Percentiles rank a stretch among this genome's conserved stretches.
phyloP scores from a whole-genome alignment of 2,888 invertebrate genomes.

The Celastrina argiolus region DNA sequence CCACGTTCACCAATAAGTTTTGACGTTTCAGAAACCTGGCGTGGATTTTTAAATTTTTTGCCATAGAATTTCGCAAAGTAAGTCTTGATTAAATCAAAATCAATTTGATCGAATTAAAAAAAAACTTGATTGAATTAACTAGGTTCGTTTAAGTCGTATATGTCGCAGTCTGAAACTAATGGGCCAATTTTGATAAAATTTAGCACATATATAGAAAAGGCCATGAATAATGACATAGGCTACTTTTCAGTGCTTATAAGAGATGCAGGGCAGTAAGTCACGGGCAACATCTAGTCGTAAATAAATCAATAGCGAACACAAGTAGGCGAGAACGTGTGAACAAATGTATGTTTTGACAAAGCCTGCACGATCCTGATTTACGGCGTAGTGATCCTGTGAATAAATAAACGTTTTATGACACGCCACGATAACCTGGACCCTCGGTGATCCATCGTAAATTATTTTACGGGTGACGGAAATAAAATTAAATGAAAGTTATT shows the following conservation, averaged over 20 bases:
- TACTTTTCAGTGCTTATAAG: neutral
- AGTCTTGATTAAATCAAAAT: no score
- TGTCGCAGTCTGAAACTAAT: no score
- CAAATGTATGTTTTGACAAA: neutral
- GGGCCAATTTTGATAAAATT: no score
- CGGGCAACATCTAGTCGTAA: neutral
- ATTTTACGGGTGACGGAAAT: neutral
- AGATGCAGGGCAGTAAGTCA: neutral
- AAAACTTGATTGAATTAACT: no score
- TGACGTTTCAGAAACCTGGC: no score
- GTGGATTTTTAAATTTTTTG: no score
- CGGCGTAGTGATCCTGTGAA: neutral
- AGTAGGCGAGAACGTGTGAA: neutral
- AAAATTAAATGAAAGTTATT: neutral
- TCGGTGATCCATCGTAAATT: neutral
- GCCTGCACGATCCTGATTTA: neutral
- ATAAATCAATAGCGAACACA: neutral
- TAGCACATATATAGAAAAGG: no score
- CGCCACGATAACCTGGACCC: neutral
- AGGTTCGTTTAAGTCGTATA: no score
- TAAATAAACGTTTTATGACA: slow-evolving; percentile 9
- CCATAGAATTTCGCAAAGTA: no score
- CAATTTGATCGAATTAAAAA: no score
- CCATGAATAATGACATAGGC: no score
- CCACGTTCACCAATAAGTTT: no score